Base-by-base conservation (phyloP, 2,113 vertebrate species). In the Bubalus kerabau region DNA sequence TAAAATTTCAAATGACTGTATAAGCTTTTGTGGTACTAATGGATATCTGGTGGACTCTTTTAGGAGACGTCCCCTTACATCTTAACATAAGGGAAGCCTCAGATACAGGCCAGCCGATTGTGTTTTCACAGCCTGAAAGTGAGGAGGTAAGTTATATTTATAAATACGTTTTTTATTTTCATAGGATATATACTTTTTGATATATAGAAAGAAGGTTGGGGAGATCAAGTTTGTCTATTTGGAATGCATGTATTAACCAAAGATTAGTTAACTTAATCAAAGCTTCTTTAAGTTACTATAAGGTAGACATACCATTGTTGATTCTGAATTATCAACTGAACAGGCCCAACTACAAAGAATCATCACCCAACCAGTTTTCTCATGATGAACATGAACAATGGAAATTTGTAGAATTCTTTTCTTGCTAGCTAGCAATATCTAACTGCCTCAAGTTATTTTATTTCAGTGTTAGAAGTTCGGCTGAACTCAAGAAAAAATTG, bases 41-140 rank as follows among this genome's bases (percentile, higher is more conserved):
- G 30, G 1, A 81, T 16, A 94, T 80, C 94, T 98, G 80, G 0
- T 97, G 24, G 95, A 56, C 90, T 98, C 81, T 93, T 98, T 28
- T 97, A 99, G 99, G 99, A 96, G 99, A 99, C n/a, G 59, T 99
- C 97, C 99, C 99, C 40, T 99, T 99, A 26, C 99, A 99, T 84
- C 96, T 99, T 12, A 99, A 98, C 95, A 99, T 99, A 99, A 99
- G 99, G 96, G 99, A 99, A 98, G 99, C 97, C 0, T 99, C 99
- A 56, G 99, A 99, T 98, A 98, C 90, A 56, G 99, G 99, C 50
- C 99, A 99, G 85, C 99, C 99, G 0, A 98, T 99, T 98, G 99
- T 99, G 84, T 96, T 99, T 97, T 99, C 99, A 0, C 99, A 99
- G 67, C 99, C 99, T 32, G 98, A 99, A 91, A 99, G 99, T 96